Evolutionary conservation across 2,797 vertebrate species (phyloP).

Genomic region (Rhinichthys osculus): DNA sequence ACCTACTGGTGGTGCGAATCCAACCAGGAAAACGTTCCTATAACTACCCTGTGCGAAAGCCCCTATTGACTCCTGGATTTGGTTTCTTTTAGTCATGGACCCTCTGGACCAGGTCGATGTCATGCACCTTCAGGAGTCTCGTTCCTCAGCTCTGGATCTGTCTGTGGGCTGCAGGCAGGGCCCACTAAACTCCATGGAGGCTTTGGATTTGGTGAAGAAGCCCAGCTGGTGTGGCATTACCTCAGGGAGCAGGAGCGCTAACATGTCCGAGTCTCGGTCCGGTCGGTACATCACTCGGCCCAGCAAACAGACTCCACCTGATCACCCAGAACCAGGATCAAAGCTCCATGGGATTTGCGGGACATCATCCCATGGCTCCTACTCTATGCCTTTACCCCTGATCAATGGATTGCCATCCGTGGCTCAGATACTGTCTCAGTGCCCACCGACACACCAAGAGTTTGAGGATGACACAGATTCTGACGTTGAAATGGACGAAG

Average conservation of each 20-base stretch:
- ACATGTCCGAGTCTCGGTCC: slow-evolving; percentile 24
- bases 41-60: no score
- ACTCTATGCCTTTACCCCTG: slow-evolving; percentile 31
- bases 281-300: slow-evolving; percentile 33
- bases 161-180: slow-evolving; percentile 70
- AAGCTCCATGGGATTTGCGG: slow-evolving; percentile 64
- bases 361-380: slow-evolving; percentile 59
- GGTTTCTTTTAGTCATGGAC: slow-evolving; percentile 72
- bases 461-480: background rate
- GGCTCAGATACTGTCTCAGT: slow-evolving; percentile 13
- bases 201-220: slow-evolving; percentile 73
- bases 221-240: slow-evolving; percentile 73
- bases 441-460: slow-evolving; percentile 49
- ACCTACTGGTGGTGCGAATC: no score
- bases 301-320: slow-evolving; percentile 33
- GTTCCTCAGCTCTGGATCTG: slow-evolving; percentile 74
- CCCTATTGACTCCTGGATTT: slow-evolving; percentile 18
- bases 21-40: no score
- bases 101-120: slow-evolving; percentile 49
- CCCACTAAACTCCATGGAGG: slow-evolving; percentile 63
- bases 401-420: slow-evolving; percentile 25
- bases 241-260: slow-evolving; percentile 50
- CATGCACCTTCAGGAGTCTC: slow-evolving; percentile 63
- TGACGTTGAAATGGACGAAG: background rate
- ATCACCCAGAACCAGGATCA: slow-evolving; percentile 59